Percentiles rank a stretch among this genome's conserved stretches.
These are phyloP conservation scores for Brachionus paranguensis DNA, from an alignment of 1,140 invertebrate species.

Conservation along the genomic window DNA sequence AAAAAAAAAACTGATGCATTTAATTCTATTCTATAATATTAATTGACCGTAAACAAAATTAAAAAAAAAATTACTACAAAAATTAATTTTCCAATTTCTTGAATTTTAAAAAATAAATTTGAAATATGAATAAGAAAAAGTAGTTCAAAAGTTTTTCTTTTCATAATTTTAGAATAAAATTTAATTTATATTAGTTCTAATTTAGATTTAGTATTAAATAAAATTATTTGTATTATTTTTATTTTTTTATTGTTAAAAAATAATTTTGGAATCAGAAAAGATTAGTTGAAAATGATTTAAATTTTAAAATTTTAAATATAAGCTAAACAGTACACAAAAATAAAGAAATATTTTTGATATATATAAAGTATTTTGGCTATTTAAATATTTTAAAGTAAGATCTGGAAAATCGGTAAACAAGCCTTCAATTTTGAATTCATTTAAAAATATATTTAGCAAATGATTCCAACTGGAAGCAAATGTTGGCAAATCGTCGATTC, in stretches of 20 bases:
- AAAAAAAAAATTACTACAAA: too few relatives aligned
- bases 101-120: background rate
- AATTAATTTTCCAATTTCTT: too few relatives aligned
- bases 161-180: background rate
- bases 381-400: slow-evolving; percentile 5
- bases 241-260: too few relatives aligned
- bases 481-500: background rate
- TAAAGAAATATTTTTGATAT: background rate
- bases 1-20: too few relatives aligned
- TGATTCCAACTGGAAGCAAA: background rate
- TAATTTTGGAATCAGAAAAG: too few relatives aligned
- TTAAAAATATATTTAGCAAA: slow-evolving; percentile 5
- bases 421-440: slow-evolving; percentile 3
- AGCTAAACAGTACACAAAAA: background rate
- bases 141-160: background rate
- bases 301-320: background rate
- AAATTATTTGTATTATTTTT: too few relatives aligned
- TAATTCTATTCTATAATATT: too few relatives aligned
- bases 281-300: background rate
- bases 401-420: slow-evolving; percentile 32
- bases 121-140: background rate
- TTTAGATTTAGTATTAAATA: background rate
- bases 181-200: background rate
- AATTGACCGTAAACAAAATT: too few relatives aligned
- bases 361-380: background rate